These are phyloP conservation scores for Eueremaeus valkanovi DNA, from an alignment of 2,888 invertebrate species.

Conservation along the genomic window DNA sequence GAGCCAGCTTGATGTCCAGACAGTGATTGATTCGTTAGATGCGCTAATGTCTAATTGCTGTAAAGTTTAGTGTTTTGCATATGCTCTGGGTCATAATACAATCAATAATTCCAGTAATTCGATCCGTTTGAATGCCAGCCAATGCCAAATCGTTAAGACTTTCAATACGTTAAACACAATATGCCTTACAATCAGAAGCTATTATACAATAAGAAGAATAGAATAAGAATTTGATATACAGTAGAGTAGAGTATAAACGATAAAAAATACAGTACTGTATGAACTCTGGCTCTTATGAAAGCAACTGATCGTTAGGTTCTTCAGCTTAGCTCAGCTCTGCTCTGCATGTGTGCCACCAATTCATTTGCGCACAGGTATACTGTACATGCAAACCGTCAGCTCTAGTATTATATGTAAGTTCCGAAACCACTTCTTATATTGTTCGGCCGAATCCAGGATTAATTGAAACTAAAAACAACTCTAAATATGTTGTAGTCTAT, in stretches of 20 bases:
- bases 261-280: too few relatives aligned
- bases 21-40: conserved; percentile 23
- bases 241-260: too few relatives aligned
- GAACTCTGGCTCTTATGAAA: too few relatives aligned
- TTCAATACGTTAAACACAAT: background rate
- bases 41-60: conserved; percentile 30
- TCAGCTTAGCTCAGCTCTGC: too few relatives aligned
- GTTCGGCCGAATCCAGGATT: background rate
- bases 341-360: conserved; percentile 25
- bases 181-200: background rate
- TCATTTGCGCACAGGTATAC: too few relatives aligned
- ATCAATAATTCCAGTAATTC: conserved; percentile 22
- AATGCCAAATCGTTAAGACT: background rate
- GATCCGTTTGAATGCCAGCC: conserved; percentile 17
- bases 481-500: background rate
- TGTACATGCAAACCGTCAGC: background rate
- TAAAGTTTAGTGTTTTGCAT: conserved; percentile 28
- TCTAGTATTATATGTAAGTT: too few relatives aligned
- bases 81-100: conserved; percentile 6
- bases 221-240: too few relatives aligned
- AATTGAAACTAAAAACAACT: conserved; percentile 9
- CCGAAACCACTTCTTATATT: background rate
- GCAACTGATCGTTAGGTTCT: too few relatives aligned
- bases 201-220: too few relatives aligned
- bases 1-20: conserved; percentile 7